Conservation (phyloP, 1,140 invertebrate species). For the Drosophila kikkawai region DNA sequence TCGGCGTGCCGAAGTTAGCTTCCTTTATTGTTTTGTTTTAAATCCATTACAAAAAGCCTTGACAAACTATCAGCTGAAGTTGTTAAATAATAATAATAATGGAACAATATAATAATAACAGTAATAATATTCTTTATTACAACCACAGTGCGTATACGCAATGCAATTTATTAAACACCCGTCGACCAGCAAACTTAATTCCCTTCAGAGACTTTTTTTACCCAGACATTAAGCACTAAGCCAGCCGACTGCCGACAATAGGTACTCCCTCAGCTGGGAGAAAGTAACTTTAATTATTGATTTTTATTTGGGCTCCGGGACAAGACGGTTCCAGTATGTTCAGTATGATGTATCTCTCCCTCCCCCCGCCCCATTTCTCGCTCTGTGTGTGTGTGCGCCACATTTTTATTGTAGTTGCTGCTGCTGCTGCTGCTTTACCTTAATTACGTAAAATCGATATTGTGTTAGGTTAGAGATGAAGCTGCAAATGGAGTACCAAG, state of each 20-base stretch:
- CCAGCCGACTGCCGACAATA: conserved; percentile 2
- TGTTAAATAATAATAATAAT: not conserved
- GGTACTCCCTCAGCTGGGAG: conserved; percentile 5
- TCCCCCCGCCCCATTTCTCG: not conserved
- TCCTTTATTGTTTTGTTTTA: not conserved
- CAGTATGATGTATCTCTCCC: conserved; percentile 6
- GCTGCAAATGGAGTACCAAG: conserved; percentile 31
- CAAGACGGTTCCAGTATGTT: conserved; percentile 5
- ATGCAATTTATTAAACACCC: not conserved
- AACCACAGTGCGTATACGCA: conserved; percentile 1
- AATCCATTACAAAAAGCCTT: not conserved
- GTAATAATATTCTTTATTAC: not conserved
- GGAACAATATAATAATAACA: not conserved
- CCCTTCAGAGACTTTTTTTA: not conserved
- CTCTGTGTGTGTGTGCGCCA: conserved; percentile 27
- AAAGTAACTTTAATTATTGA: conserved; percentile 55
- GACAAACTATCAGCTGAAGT: not conserved
- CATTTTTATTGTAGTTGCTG: conserved; percentile 47
- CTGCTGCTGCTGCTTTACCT: conserved; percentile 28
- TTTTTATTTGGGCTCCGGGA: conserved; percentile 33
- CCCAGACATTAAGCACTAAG: conserved; percentile 8
- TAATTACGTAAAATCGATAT: conserved; percentile 59
- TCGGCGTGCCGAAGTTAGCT: no score
- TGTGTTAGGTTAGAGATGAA: conserved; percentile 27
- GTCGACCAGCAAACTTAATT: not conserved